Conservation (phyloP, 2,113 vertebrate genomes). For the Peucedramus taeniatus region DNA sequence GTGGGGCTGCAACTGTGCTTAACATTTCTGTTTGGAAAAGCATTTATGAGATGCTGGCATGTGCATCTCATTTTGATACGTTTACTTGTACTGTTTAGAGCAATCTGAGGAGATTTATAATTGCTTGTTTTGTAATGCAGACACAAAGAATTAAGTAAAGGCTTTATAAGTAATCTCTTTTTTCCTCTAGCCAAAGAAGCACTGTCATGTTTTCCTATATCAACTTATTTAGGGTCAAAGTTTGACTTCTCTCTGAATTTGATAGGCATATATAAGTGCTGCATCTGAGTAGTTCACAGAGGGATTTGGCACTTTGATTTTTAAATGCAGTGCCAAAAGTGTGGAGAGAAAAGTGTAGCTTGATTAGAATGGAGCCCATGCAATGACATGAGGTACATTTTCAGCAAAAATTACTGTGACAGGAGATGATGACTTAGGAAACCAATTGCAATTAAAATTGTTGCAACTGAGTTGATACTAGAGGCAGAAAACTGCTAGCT, state of each 20-base stretch:
- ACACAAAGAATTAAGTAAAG: conserved; percentile 10
- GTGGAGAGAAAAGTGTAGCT: neutral
- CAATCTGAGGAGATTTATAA: conserved; percentile 6
- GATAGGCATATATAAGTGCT: neutral
- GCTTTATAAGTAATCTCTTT: neutral
- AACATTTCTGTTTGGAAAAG: neutral
- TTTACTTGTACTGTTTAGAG: conserved; percentile 19
- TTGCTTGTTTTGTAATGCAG: conserved; percentile 8
- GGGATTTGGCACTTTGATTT: conserved; percentile 16
- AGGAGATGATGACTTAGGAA: neutral
- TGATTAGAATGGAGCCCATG: neutral
- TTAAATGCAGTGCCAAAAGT: neutral
- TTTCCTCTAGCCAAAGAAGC: neutral
- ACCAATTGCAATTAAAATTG: conserved; percentile 6
- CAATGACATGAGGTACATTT: neutral
- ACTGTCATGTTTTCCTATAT: neutral
- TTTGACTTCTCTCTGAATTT: neutral
- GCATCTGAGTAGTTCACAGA: neutral
- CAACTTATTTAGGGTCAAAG: neutral
- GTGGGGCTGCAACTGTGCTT: neutral
- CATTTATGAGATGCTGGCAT: neutral
- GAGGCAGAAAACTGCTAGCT: neutral
- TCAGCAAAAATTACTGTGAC: neutral
- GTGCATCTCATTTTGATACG: neutral
- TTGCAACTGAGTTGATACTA: neutral